These are phyloP conservation scores for Carduelis carduelis DNA, from an alignment of 2,797 vertebrate species.

Conservation along the genomic window DNA sequence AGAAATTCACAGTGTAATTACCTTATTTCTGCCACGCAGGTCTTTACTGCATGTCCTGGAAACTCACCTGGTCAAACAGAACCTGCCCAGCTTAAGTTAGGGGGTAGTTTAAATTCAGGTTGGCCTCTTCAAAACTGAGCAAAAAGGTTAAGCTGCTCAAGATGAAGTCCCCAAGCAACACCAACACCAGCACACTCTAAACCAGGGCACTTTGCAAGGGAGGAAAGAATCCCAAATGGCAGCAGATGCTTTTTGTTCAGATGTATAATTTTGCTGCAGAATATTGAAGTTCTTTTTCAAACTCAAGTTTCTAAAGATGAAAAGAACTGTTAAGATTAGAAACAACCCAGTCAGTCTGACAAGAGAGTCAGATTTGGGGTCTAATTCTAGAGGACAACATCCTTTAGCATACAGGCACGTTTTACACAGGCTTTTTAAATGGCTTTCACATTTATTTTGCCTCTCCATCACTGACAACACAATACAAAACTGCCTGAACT, in stretches of 20 bases:
- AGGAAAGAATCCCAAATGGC: not conserved
- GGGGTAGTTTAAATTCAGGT: not conserved
- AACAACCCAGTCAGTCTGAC: not conserved
- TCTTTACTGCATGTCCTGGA: not conserved
- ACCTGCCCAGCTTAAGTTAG: not conserved
- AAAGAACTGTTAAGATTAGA: not conserved
- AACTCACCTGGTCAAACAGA: not conserved
- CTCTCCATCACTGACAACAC: conserved; percentile 23
- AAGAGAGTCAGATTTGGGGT: not conserved
- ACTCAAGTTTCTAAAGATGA: not conserved
- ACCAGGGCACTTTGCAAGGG: not conserved
- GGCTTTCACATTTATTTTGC: conserved; percentile 57
- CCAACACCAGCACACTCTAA: not conserved
- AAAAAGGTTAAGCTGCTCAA: not conserved
- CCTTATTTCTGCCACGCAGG: not conserved
- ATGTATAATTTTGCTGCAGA: not conserved
- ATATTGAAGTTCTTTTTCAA: not conserved
- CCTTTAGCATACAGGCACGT: not conserved
- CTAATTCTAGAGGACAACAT: conserved; percentile 1
- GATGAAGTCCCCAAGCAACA: not conserved
- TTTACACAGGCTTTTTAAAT: conserved; percentile 45
- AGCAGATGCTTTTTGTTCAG: conserved; percentile 11
- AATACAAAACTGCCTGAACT: conserved; percentile 49
- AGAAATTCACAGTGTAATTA: not conserved
- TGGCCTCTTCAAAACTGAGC: not conserved